phyloP scores from a whole-genome alignment of 2,797 vertebrate species.

The Aulostomus chinensis region DNA sequence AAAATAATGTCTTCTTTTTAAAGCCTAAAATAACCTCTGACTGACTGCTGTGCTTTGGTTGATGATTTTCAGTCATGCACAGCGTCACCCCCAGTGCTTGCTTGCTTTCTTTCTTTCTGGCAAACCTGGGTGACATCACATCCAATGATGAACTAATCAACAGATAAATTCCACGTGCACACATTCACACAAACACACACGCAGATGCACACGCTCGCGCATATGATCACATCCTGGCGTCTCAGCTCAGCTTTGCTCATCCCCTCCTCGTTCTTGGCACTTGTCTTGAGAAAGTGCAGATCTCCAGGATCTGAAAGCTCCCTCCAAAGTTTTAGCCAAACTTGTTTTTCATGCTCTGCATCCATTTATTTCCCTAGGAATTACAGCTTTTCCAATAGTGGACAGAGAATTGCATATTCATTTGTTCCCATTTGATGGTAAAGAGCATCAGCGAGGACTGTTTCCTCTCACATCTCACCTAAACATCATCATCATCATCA shows the following conservation, averaged over 20 bases:
- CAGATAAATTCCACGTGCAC: conserved; percentile 24
- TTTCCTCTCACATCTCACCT: conserved; percentile 1
- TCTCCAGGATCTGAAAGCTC: conserved; percentile 77
- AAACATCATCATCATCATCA: too few species aligned
- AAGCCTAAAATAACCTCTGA: conserved; percentile 44
- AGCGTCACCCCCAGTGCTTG: neutral
- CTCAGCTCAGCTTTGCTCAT: conserved; percentile 69
- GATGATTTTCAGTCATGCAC: neutral
- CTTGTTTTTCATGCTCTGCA: conserved; percentile 33
- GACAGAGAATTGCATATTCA: conserved; percentile 9
- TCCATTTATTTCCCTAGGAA: conserved; percentile 35
- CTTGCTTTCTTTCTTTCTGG: conserved; percentile 21
- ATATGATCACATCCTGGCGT: conserved; percentile 62
- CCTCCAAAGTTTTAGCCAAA: conserved; percentile 37
- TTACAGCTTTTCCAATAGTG: conserved; percentile 6
- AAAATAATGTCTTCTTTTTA: conserved; percentile 50
- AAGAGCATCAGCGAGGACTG: neutral
- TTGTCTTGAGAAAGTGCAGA: conserved; percentile 79
- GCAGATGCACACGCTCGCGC: conserved; percentile 15
- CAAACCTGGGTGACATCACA: conserved; percentile 4
- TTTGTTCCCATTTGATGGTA: conserved; percentile 2
- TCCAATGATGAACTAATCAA: conserved; percentile 44
- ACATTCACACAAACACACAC: conserved; percentile 5
- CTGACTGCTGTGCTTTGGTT: conserved; percentile 6
- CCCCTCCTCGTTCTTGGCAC: conserved; percentile 75